These are phyloP conservation scores for Drosophila ficusphila DNA, from an alignment of 1,140 invertebrate species.

Conservation along the genomic window DNA sequence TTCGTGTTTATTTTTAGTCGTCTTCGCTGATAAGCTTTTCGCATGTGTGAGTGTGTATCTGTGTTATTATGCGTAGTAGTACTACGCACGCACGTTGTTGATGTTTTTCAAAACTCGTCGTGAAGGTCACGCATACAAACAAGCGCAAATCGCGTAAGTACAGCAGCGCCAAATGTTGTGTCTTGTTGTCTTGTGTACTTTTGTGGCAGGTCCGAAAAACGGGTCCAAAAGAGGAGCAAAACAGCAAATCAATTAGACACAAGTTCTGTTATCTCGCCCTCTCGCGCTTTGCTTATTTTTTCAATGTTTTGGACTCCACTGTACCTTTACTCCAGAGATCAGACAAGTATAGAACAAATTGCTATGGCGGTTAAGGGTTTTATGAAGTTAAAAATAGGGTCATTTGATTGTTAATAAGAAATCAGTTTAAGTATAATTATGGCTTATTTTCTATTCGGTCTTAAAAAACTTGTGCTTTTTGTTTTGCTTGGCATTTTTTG, in stretches of 20 bases:
- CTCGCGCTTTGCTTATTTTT: slow-evolving; percentile 7
- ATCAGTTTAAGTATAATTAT: no score
- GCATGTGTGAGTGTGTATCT: slow-evolving; percentile 11
- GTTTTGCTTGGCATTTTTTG: slow-evolving; percentile 64
- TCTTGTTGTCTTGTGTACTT: slow-evolving; percentile 26
- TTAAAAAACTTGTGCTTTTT: slow-evolving; percentile 57
- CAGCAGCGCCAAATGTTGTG: slow-evolving; percentile 58
- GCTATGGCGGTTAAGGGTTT: no score
- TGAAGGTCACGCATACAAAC: slow-evolving; percentile 63
- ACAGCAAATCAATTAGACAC: slow-evolving; percentile 39
- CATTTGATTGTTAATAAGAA: no score
- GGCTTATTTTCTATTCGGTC: neutral
- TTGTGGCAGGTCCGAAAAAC: slow-evolving; percentile 51
- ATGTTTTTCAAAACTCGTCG: slow-evolving; percentile 71
- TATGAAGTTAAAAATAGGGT: no score
- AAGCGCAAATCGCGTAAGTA: slow-evolving; percentile 61
- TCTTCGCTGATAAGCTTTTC: slow-evolving; percentile 62
- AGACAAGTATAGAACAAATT: neutral
- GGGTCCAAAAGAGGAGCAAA: slow-evolving; percentile 8
- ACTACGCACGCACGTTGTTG: slow-evolving; percentile 63
- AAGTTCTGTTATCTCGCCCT: slow-evolving; percentile 43
- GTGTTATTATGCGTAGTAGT: slow-evolving; percentile 50
- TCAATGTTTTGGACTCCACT: slow-evolving; percentile 64
- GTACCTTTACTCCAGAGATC: slow-evolving; percentile 59
- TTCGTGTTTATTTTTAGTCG: slow-evolving; percentile 72